phyloP scores from a whole-genome alignment of 1,140 invertebrate species.

The Drosophila triauraria region DNA sequence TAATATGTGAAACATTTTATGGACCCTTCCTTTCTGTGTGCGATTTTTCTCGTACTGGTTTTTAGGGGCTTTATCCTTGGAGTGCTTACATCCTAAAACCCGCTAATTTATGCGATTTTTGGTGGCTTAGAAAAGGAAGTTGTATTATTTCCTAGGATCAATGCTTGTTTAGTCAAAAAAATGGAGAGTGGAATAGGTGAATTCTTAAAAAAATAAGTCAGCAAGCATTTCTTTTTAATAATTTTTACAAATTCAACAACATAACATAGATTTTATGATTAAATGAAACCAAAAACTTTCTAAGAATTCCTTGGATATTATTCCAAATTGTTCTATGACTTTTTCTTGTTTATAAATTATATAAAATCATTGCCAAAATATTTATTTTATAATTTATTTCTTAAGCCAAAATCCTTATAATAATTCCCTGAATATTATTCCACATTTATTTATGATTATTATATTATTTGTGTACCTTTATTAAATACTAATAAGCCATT shows the following conservation, averaged over 20 bases:
- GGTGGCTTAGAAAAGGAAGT: not conserved
- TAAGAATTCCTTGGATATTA: too few species aligned
- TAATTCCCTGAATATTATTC: too few species aligned
- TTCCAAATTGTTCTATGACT: too few species aligned
- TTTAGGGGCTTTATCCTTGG: conserved; percentile 11
- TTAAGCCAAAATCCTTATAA: too few species aligned
- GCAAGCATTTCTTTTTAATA: too few species aligned
- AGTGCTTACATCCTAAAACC: conserved; percentile 7
- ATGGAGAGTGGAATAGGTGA: not conserved
- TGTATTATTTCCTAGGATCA: conserved; percentile 34
- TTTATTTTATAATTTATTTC: too few species aligned
- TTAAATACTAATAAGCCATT: not conserved
- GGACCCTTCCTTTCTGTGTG: conserved; percentile 12
- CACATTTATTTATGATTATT: not conserved
- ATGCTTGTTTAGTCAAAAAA: not conserved
- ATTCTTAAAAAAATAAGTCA: not conserved
- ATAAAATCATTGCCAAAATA: too few species aligned
- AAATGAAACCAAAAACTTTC: not conserved
- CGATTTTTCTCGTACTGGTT: not conserved
- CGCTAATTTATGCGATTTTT: conserved; percentile 68
- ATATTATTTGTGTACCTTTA: not conserved
- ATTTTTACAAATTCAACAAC: too few species aligned
- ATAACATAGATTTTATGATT: not conserved
- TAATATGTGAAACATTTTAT: conserved; percentile 75
- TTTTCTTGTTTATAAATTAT: too few species aligned